Evolutionary conservation across 2,888 invertebrate genomes (phyloP).

Genomic region (Phymatocera aterrima): DNA sequence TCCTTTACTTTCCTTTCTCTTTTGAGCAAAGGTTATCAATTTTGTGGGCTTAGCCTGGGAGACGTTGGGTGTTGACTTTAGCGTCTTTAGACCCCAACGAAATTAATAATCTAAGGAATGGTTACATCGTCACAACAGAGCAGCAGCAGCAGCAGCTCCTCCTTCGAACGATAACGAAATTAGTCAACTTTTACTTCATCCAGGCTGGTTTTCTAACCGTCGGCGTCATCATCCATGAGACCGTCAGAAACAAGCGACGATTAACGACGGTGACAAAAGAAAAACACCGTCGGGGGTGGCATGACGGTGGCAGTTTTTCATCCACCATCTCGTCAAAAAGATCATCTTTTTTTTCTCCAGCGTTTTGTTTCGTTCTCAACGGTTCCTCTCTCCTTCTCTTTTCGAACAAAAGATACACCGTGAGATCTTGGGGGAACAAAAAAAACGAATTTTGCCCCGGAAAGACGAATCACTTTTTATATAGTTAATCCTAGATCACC

Average conservation of each 20-base stretch:
- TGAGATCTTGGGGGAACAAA: background rate
- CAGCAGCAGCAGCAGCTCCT: background rate
- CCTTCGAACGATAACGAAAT: conserved; percentile 13
- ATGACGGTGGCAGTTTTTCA: background rate
- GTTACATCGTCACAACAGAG: background rate
- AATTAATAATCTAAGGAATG: conserved; percentile 23
- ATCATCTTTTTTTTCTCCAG: conserved; percentile 26
- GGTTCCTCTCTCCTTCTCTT: background rate
- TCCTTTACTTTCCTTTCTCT: background rate
- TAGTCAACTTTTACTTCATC: conserved; percentile 12
- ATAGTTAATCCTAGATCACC: background rate
- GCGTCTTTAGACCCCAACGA: no score
- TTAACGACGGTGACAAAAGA: conserved; percentile 17
- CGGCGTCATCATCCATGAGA: background rate
- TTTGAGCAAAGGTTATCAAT: conserved; percentile 38
- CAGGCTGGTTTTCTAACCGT: background rate
- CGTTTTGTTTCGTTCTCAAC: background rate
- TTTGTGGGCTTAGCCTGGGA: background rate
- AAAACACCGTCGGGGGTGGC: background rate
- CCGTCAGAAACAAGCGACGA: conserved; percentile 15
- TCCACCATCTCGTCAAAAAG: background rate
- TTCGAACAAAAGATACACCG: background rate
- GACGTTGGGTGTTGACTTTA: conserved; percentile 12
- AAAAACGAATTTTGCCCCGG: background rate
- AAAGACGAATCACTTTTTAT: background rate